Evolutionary conservation across 2,113 vertebrate genomes (phyloP), one percentile per base, ranked within the genome.

Genomic region (Gymnogyps californianus): DNA sequence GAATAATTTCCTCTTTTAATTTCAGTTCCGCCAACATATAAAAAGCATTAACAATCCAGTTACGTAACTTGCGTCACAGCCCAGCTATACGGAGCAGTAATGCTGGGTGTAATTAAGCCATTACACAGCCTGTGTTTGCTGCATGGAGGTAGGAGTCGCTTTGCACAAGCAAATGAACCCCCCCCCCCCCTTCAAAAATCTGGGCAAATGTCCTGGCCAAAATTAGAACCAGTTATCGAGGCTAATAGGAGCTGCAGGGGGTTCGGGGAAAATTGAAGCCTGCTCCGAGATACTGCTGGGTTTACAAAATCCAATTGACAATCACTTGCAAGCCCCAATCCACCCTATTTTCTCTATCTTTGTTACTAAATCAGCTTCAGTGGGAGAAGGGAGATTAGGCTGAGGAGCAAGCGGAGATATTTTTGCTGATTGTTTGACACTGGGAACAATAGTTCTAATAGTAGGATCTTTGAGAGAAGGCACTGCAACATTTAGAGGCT

Each of bases 1-100:
- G 96, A 97, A 98, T 97, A 96, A 98, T 98, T 98, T 98, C 98
- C 98, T 97, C 97, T 95, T 97, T 97, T 96, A 96, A 98, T 98
- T 97, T 98, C 97, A 96, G 97, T 97, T 98, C 96, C 61, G 40
- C 87, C 81, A 95, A 95, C 97, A 90, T 96, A 96, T 92, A 94
- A 97, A 97, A 98, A 94, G 97, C 95, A 95, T 97, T 96, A 97
- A 96, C 93, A 94, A 94, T 91, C 93, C 92, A 46, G 93, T 98
- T 98, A 98, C 66, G 58, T 98, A 98, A 98, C 3, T 12, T 70
- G 93, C 84, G 54, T 95, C 94, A 87, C 84, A 90, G 89, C 89
- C 90, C 19, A 21, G 86, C 95, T 82, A 52, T 32, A 87, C 58
- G 24, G 49, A 62, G 91, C 83, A 21, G 84, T 19, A 67, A 66